Conservation (phyloP, 2,888 invertebrate genomes). For the Carcina quercana region DNA sequence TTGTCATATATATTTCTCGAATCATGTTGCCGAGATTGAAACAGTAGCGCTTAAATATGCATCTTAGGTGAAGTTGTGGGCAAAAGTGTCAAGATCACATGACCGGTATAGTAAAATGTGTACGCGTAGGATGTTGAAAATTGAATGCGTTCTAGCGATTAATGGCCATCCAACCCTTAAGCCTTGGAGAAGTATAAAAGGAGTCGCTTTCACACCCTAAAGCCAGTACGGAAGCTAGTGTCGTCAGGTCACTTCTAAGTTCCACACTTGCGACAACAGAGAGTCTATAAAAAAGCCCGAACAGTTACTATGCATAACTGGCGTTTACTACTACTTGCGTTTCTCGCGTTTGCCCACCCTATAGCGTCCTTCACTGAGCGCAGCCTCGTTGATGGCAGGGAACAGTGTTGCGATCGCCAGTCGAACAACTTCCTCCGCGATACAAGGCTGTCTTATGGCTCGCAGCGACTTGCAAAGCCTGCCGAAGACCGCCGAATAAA, state of each 20-base stretch:
- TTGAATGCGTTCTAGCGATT: constrained; percentile 64
- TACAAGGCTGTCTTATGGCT: constrained; percentile 28
- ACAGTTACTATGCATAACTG: constrained; percentile 69
- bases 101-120: too few species aligned
- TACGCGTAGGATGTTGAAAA: constrained; percentile 53
- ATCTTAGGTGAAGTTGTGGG: too few species aligned
- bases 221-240: constrained; percentile 53
- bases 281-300: constrained; percentile 29
- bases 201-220: constrained; percentile 15
- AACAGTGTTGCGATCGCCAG: constrained; percentile 40
- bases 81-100: too few species aligned
- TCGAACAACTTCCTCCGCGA: constrained; percentile 26
- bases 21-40: too few species aligned
- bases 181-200: constrained; percentile 47
- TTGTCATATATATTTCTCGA: too few species aligned
- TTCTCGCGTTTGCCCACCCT: constrained; percentile 53
- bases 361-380: constrained; percentile 45
- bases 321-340: constrained; percentile 59
- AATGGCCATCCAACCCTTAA: constrained; percentile 50
- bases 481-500: constrained; percentile 16
- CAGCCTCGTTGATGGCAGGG: constrained; percentile 56
- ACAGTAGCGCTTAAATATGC: too few species aligned
- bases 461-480: constrained; percentile 18
- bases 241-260: constrained; percentile 41
- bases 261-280: constrained; percentile 27